phyloP scores from a whole-genome alignment of 2,113 vertebrate species.

The Elephantulus edwardii region DNA sequence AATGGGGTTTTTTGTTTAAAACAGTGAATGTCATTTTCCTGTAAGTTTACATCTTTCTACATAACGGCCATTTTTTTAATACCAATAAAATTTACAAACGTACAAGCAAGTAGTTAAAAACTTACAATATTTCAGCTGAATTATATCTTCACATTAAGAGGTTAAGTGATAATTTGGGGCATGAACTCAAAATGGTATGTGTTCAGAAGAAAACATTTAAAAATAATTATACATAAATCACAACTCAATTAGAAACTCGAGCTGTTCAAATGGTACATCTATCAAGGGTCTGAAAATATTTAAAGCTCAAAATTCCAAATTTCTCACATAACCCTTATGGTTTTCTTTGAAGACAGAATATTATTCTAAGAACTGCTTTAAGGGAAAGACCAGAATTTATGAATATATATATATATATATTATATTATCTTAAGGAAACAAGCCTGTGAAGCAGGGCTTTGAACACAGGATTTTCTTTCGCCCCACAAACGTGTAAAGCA shows the following conservation, averaged over 20 bases:
- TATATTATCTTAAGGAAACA: slow-evolving; percentile 50
- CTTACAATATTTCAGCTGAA: not conserved
- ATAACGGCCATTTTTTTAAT: not conserved
- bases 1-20: no score
- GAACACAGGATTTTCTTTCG: slow-evolving; percentile 6
- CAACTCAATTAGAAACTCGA: not conserved
- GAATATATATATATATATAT: not conserved
- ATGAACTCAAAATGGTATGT: not conserved
- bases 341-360: slow-evolving; percentile 46
- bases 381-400: slow-evolving; percentile 33
- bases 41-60: not conserved
- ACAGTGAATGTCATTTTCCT: not conserved
- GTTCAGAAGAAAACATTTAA: not conserved
- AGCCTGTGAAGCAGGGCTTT: slow-evolving; percentile 18
- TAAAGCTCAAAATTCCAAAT: not conserved
- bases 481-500: not conserved
- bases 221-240: slow-evolving; percentile 30
- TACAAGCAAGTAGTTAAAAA: not conserved
- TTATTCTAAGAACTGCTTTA: slow-evolving; percentile 35
- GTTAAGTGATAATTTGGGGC: not conserved
- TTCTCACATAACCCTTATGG: not conserved
- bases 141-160: not conserved
- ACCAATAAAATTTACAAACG: not conserved
- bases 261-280: not conserved
- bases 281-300: not conserved